phyloP scores from a whole-genome alignment of 1,140 invertebrate species.

The Bilobella aurantiaca region DNA sequence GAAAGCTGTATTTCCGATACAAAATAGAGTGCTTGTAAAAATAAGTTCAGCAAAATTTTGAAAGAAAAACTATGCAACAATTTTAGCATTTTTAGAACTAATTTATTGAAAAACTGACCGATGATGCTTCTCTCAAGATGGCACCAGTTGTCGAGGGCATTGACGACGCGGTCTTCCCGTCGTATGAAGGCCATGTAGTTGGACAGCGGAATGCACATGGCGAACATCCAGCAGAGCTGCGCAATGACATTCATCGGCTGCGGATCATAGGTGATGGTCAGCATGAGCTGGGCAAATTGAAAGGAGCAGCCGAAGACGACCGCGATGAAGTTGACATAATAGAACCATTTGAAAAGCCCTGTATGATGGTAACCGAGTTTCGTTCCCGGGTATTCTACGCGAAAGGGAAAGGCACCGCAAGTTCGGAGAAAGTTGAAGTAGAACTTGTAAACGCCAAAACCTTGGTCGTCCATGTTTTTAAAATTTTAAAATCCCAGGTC shows the following conservation, averaged over 20 bases:
- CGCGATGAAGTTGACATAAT: constrained; percentile 33
- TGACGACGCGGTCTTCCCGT: constrained; percentile 25
- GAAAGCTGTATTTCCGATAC: too few species aligned
- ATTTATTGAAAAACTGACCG: too few species aligned
- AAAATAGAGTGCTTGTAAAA: too few species aligned
- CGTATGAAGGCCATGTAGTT: constrained; percentile 25
- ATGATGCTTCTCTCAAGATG: constrained; percentile 31
- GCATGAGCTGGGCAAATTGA: constrained; percentile 24
- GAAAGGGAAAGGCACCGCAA: constrained; percentile 28
- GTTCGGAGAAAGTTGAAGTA: constrained; percentile 30
- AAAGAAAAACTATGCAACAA: constrained; percentile 4
- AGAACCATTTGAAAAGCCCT: constrained; percentile 32
- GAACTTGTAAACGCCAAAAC: constrained; percentile 28
- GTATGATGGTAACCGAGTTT: constrained; percentile 15
- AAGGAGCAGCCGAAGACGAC: constrained; percentile 28
- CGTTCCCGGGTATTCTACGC: constrained; percentile 24
- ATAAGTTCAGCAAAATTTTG: too few species aligned
- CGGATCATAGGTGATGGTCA: constrained; percentile 28
- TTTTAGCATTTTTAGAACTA: constrained; percentile 3
- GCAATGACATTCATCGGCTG: constrained; percentile 28
- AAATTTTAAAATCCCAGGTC: background rate
- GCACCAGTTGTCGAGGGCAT: constrained; percentile 25
- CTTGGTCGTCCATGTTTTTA: constrained; percentile 27
- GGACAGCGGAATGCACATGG: constrained; percentile 28
- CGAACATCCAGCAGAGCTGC: constrained; percentile 34